These are phyloP conservation scores for Pseudomyrmex flavicornis DNA, from an alignment of 1,140 invertebrate genomes.

Conservation along the genomic window DNA sequence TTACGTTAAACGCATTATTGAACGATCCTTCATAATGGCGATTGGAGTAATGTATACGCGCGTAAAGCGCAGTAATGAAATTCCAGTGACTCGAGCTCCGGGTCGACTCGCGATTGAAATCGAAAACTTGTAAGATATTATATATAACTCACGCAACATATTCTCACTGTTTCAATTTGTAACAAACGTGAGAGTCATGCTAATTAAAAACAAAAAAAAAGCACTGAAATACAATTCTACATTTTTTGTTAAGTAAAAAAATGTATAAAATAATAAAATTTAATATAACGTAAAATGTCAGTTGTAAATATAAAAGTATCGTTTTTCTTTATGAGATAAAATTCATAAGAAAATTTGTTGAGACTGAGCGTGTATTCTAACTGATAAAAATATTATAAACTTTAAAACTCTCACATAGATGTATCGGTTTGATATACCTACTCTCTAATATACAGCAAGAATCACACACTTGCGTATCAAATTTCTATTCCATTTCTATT, in stretches of 20 bases:
- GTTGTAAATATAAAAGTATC: too few species aligned
- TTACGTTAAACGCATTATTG: conserved; percentile 50
- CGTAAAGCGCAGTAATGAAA: conserved; percentile 41
- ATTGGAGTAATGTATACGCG: conserved; percentile 32
- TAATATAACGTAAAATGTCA: too few species aligned
- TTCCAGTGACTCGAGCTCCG: conserved; percentile 32
- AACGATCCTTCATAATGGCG: conserved; percentile 51
- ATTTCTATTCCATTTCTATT: too few species aligned
- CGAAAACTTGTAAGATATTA: conserved; percentile 23
- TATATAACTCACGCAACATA: not conserved
- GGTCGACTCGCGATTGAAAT: conserved; percentile 14
- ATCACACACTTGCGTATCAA: not conserved
- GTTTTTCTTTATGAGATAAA: too few species aligned
- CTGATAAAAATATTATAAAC: too few species aligned
- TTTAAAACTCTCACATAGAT: too few species aligned
- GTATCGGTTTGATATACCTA: too few species aligned
- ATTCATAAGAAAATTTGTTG: too few species aligned
- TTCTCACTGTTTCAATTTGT: not conserved
- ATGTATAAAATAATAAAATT: not conserved
- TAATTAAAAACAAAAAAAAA: not conserved
- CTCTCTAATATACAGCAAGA: too few species aligned
- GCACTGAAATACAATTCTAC: not conserved
- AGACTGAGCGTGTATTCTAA: too few species aligned
- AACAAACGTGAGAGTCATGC: not conserved
- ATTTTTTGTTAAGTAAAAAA: not conserved